A percentile compares a stretch with the other conserved stretches of the same genome.
phyloP scores from a whole-genome alignment of 2,888 invertebrate genomes.

The Tenthredo distinguenda region DNA sequence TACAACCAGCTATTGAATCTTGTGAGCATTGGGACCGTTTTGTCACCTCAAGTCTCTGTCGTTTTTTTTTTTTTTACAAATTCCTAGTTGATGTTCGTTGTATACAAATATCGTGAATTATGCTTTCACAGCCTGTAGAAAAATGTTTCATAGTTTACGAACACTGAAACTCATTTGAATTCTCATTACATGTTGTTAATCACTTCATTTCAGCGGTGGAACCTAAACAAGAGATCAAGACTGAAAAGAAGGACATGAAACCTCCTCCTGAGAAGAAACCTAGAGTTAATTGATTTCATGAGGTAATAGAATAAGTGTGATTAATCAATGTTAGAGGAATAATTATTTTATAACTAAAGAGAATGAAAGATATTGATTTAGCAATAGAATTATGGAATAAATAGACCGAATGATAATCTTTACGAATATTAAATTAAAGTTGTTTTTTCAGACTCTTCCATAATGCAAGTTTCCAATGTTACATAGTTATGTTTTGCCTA shows the following conservation, averaged over 20 bases:
- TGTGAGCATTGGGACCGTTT: slow-evolving; percentile 60
- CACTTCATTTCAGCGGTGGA: slow-evolving; percentile 77
- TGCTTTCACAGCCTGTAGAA: background rate
- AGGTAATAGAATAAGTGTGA: slow-evolving; percentile 8
- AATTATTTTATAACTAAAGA: background rate
- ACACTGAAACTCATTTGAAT: background rate
- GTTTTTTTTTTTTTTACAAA: background rate
- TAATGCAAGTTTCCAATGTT: background rate
- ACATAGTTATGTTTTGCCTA: background rate
- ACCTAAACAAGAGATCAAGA: slow-evolving; percentile 85
- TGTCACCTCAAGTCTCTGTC: background rate
- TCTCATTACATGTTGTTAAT: background rate
- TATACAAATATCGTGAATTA: background rate
- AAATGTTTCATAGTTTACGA: background rate
- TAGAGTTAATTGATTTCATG: slow-evolving; percentile 79
- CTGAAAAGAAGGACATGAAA: slow-evolving; percentile 87
- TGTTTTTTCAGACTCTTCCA: background rate
- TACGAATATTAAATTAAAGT: background rate
- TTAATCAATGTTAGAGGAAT: background rate
- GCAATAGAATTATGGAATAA: background rate
- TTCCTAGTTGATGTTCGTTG: background rate
- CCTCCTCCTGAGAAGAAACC: slow-evolving; percentile 94
- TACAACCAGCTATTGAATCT: slow-evolving; percentile 70
- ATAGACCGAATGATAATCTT: background rate
- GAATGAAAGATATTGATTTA: background rate